These are phyloP conservation scores for Clepsis dumicolana DNA, from an alignment of 2,888 invertebrate genomes.

Conservation along the genomic window DNA sequence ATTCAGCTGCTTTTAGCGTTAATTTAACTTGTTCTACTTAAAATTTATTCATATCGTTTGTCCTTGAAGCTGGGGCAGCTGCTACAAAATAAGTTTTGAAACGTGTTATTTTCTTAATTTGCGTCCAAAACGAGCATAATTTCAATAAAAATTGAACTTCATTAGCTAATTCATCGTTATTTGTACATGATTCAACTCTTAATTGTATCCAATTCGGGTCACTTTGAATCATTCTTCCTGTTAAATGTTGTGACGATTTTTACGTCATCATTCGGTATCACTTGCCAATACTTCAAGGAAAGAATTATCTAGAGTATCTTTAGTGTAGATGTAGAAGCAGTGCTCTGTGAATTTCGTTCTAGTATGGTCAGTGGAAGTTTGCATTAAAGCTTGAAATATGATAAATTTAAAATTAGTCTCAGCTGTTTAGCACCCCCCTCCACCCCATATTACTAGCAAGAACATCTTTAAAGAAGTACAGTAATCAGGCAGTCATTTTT, in stretches of 20 bases:
- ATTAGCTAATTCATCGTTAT: neutral
- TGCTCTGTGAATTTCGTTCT: constrained; percentile 24
- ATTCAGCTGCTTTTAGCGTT: constrained; percentile 1
- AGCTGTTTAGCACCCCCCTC: too few relatives aligned
- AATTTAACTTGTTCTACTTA: neutral
- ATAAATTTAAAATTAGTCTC: too few relatives aligned
- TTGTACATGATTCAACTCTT: constrained; percentile 11
- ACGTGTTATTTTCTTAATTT: neutral
- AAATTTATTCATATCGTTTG: neutral
- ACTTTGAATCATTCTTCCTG: constrained; percentile 25
- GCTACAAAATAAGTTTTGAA: constrained; percentile 10
- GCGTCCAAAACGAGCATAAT: neutral
- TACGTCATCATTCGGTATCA: constrained; percentile 54
- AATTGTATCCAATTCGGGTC: constrained; percentile 9
- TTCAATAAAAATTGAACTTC: neutral
- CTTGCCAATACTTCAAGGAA: constrained; percentile 37
- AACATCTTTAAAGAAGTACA: too few relatives aligned
- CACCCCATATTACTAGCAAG: too few relatives aligned
- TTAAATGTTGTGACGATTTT: constrained; percentile 52
- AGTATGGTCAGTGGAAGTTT: neutral
- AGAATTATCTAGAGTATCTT: constrained; percentile 24
- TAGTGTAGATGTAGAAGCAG: neutral
- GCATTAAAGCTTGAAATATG: too few relatives aligned
- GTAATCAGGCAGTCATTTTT: too few relatives aligned
- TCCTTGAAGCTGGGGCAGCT: neutral